Evolutionary conservation across 2,113 vertebrate genomes (phyloP).

Genomic region (Microtus ochrogaster): DNA sequence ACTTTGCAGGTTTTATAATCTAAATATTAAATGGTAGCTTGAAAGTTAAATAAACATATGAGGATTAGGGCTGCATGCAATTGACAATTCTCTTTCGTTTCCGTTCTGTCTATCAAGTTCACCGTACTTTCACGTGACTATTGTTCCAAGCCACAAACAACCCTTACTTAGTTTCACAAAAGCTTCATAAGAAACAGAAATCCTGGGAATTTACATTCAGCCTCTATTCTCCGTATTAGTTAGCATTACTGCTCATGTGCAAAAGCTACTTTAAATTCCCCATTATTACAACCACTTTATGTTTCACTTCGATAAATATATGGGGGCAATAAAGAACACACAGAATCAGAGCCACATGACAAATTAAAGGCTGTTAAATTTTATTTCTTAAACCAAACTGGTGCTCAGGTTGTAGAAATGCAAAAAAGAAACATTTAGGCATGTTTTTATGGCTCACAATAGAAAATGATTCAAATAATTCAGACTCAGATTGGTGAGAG

Average conservation of each 20-base stretch:
- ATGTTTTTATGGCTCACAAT: constrained; percentile 75
- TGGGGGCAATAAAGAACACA: constrained; percentile 79
- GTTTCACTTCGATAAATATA: constrained; percentile 82
- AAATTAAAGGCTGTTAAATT: constrained; percentile 83
- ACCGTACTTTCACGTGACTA: not conserved
- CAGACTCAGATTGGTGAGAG: constrained; percentile 60
- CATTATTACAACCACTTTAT: constrained; percentile 80
- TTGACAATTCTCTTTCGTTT: not conserved
- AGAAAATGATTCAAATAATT: constrained; percentile 74
- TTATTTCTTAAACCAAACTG: constrained; percentile 76
- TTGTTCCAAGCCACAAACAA: not conserved
- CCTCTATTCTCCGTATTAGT: constrained; percentile 69
- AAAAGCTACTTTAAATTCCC: constrained; percentile 79
- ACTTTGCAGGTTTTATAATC: not conserved
- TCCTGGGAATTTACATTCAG: constrained; percentile 74
- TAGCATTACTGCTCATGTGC: constrained; percentile 81
- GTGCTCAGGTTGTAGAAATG: constrained; percentile 76
- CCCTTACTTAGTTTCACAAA: constrained; percentile 3
- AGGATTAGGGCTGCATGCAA: not conserved
- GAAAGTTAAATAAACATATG: constrained; percentile 18
- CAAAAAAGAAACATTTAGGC: constrained; percentile 63
- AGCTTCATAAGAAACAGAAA: constrained; percentile 41
- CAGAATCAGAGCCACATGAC: constrained; percentile 77
- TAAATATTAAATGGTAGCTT: not conserved
- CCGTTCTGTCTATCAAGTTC: not conserved